Evolutionary conservation across 2,888 invertebrate genomes (phyloP).

Genomic region (Cheilosia vulpina): DNA sequence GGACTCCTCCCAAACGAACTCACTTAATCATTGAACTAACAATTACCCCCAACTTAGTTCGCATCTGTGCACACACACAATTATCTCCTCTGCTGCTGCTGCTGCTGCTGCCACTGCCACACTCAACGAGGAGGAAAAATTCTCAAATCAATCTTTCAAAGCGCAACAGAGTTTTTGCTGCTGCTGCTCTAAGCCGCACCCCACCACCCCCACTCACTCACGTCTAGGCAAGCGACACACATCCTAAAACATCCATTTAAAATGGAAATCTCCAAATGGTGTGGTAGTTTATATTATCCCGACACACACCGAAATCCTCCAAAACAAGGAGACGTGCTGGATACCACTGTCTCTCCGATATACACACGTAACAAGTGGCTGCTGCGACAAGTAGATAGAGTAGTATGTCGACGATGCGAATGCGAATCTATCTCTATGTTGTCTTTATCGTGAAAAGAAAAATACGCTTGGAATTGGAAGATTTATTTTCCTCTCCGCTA

Average conservation of each 20-base stretch:
- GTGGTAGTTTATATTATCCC: conserved; percentile 64
- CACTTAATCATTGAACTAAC: conserved; percentile 70
- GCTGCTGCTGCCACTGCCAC: neutral
- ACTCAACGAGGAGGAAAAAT: conserved; percentile 44
- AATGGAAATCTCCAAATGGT: conserved; percentile 71
- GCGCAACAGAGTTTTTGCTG: conserved; percentile 50
- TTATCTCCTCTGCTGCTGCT: conserved; percentile 15
- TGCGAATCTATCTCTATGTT: conserved; percentile 44
- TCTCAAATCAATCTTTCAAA: conserved; percentile 67
- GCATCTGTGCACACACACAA: conserved; percentile 63
- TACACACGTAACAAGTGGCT: conserved; percentile 68
- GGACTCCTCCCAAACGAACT: conserved; percentile 41
- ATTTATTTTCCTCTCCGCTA: conserved; percentile 39
- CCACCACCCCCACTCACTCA: neutral
- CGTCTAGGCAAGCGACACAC: conserved; percentile 49
- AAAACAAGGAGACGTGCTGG: conserved; percentile 38
- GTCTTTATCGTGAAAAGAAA: conserved; percentile 51
- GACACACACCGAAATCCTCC: conserved; percentile 37
- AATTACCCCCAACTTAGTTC: conserved; percentile 66
- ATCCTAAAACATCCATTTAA: conserved; percentile 64
- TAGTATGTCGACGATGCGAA: neutral
- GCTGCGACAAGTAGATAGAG: conserved; percentile 53
- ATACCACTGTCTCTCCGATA: conserved; percentile 19
- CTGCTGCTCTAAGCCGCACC: neutral
- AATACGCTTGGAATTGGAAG: conserved; percentile 26